These are phyloP conservation scores for Labeo catla DNA, from an alignment of 2,113 vertebrate species.

Conservation along the genomic window DNA sequence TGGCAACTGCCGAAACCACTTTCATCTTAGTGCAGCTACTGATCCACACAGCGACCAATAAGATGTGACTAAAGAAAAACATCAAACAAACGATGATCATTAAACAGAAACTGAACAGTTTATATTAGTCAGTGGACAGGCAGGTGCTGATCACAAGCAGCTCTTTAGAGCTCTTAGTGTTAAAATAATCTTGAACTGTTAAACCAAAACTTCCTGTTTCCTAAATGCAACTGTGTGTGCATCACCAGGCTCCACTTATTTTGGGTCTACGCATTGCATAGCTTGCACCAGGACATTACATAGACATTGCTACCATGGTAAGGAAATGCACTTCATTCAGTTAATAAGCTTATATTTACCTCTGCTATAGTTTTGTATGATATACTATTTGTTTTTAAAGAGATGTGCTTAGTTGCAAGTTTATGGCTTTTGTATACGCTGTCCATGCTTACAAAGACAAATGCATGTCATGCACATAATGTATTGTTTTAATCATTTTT, in stretches of 20 bases:
- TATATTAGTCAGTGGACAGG: neutral
- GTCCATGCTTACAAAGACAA: neutral
- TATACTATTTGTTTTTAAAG: neutral
- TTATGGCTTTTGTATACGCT: neutral
- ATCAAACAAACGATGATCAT: neutral
- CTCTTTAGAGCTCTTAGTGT: neutral
- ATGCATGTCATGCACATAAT: neutral
- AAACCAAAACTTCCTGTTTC: slow-evolving; percentile 48
- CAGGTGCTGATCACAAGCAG: neutral
- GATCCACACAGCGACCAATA: slow-evolving; percentile 1
- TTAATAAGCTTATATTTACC: neutral
- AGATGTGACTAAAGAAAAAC: neutral
- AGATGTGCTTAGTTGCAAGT: neutral
- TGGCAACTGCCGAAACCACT: neutral
- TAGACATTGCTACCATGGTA: slow-evolving; percentile 50
- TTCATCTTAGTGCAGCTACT: neutral
- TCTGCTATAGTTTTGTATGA: neutral
- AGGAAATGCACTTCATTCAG: neutral
- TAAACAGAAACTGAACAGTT: neutral
- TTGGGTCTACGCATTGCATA: neutral
- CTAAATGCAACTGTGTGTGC: neutral
- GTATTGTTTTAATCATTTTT: neutral
- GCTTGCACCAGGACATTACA: neutral
- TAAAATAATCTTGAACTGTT: neutral
- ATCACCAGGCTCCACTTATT: neutral